Percentiles rank a stretch among this genome's conserved stretches.
phyloP scores from a whole-genome alignment of 2,888 invertebrate genomes.

The Ochropleura leucogaster region DNA sequence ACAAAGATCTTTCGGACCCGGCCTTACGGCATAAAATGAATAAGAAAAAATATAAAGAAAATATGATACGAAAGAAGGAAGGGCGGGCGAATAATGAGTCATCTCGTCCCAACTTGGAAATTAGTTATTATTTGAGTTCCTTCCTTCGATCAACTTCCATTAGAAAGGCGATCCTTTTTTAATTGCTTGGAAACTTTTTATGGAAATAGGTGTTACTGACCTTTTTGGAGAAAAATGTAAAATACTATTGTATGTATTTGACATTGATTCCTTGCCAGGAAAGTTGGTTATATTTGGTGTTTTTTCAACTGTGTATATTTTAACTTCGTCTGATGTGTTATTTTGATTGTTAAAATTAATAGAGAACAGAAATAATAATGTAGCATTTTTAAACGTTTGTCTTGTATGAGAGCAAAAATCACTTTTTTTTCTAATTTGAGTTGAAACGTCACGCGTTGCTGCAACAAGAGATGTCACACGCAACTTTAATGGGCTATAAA shows the following conservation, averaged over 20 bases:
- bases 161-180: slow-evolving; percentile 49
- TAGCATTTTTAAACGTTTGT: no score
- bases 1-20: background rate
- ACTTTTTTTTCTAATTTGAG: background rate
- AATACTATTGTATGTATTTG: background rate
- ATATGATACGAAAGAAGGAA: slow-evolving; percentile 8
- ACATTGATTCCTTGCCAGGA: background rate
- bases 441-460: no score
- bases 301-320: background rate
- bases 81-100: slow-evolving; percentile 18
- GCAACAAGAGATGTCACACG: no score
- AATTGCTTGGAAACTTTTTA: slow-evolving; percentile 47
- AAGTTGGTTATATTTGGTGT: no score
- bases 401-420: no score
- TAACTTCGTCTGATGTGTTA: background rate
- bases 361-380: background rate
- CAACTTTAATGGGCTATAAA: no score
- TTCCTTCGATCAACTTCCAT: slow-evolving; percentile 44
- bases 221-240: slow-evolving; percentile 8
- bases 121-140: slow-evolving; percentile 53
- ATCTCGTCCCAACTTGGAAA: slow-evolving; percentile 27
- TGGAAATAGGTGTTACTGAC: slow-evolving; percentile 17
- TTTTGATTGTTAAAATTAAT: background rate
- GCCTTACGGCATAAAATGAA: background rate
- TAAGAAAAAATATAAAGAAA: background rate